Evolutionary conservation across 2,797 vertebrate genomes (phyloP).

Genomic region (Phrynocephalus guinanensis): DNA sequence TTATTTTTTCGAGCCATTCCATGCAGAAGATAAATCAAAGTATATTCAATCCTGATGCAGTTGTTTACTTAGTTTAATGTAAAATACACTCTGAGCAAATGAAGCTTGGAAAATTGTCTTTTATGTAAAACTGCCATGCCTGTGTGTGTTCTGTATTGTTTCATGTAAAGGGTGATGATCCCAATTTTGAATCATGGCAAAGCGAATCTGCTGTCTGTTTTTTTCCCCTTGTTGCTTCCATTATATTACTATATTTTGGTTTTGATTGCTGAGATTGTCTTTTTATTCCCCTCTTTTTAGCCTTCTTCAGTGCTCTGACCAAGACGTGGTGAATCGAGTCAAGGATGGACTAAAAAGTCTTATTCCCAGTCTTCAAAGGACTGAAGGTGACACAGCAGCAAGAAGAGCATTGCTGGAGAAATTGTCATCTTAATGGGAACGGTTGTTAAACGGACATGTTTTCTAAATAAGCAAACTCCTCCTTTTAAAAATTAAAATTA

Average conservation of each 20-base stretch:
- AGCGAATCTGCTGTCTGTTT: not conserved
- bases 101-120: not conserved
- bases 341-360: conserved; percentile 83
- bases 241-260: not conserved
- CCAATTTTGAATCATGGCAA: not conserved
- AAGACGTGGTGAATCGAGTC: conserved; percentile 81
- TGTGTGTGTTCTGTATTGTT: not conserved
- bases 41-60: not conserved
- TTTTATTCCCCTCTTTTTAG: conserved; percentile 71
- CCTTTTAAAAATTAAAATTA: conserved; percentile 60
- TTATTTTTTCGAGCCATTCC: not conserved
- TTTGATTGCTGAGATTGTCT: not conserved
- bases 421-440: conserved; percentile 66
- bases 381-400: conserved; percentile 83
- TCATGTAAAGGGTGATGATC: not conserved
- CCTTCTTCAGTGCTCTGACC: conserved; percentile 87
- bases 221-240: not conserved
- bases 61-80: not conserved
- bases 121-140: not conserved
- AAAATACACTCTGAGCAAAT: not conserved
- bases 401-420: conserved; percentile 86
- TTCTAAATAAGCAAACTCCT: conserved; percentile 3
- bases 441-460: conserved; percentile 24
- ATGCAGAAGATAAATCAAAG: not conserved
- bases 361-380: conserved; percentile 78